Conservation (phyloP, 2,113 vertebrate genomes). For the Nycticorax nycticorax region DNA sequence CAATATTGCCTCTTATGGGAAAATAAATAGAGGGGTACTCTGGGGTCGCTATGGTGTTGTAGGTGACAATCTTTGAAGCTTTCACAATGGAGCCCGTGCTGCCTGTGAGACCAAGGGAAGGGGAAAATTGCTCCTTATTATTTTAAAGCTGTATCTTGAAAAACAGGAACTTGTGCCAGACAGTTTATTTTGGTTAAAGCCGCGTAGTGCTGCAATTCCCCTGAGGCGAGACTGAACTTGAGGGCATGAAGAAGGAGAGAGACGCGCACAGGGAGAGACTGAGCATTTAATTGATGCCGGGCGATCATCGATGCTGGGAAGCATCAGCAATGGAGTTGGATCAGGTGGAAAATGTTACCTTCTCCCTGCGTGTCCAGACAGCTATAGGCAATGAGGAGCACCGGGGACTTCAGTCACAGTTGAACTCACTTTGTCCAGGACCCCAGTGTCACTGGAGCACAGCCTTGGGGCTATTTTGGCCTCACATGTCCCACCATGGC, state of each 20-base stretch:
- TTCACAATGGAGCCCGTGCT: background rate
- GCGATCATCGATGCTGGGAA: background rate
- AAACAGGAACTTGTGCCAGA: conserved; percentile 21
- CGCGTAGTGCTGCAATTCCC: conserved; percentile 11
- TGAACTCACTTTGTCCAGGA: background rate
- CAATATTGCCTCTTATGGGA: background rate
- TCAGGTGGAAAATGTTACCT: background rate
- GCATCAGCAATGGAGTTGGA: background rate
- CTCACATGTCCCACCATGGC: background rate
- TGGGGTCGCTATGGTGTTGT: background rate
- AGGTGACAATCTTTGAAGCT: conserved; percentile 35
- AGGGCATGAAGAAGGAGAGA: background rate
- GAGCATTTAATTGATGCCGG: background rate
- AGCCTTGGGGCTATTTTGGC: background rate
- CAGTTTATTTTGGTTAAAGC: conserved; percentile 62
- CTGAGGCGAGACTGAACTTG: background rate
- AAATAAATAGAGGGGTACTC: background rate
- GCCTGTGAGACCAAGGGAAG: background rate
- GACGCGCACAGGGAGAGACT: fast-evolving
- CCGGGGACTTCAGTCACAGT: background rate
- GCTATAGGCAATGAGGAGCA: background rate
- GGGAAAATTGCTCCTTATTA: background rate
- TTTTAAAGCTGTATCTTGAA: conserved; percentile 7
- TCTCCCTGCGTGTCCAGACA: background rate
- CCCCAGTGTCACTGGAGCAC: background rate